Conservation (phyloP, 2,888 invertebrate species). For the Alviniconcha strummeri region DNA sequence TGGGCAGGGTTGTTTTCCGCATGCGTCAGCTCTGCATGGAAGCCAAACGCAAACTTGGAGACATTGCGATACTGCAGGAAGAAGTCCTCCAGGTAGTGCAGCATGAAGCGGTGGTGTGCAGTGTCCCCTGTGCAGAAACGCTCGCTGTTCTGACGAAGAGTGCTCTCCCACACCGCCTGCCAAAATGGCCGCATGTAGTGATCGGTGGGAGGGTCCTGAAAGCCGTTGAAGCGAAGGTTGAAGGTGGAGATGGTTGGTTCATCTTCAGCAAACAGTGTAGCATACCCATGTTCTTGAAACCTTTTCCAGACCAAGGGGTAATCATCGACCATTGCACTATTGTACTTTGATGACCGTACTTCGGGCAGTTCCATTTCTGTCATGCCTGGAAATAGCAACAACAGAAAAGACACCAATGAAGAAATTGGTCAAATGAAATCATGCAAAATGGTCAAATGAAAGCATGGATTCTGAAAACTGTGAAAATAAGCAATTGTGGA, state of each 20-base stretch:
- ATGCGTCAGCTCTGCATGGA: conserved; percentile 60
- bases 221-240: conserved; percentile 67
- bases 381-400: conserved; percentile 48
- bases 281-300: conserved; percentile 64
- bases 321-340: conserved; percentile 51
- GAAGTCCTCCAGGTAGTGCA: conserved; percentile 66
- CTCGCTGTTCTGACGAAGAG: conserved; percentile 47
- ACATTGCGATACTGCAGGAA: conserved; percentile 42
- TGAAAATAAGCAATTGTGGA: too few species aligned
- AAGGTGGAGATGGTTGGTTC: conserved; percentile 64
- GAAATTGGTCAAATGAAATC: conserved; percentile 53
- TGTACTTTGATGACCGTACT: conserved; percentile 44
- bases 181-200: conserved; percentile 72
- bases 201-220: conserved; percentile 65
- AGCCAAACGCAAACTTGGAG: conserved; percentile 26
- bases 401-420: conserved; percentile 38
- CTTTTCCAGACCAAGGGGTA: conserved; percentile 68
- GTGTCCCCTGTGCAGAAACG: conserved; percentile 60
- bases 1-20: conserved; percentile 66
- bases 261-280: conserved; percentile 69
- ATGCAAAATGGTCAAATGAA: conserved; percentile 54
- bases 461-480: too few species aligned
- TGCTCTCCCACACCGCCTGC: conserved; percentile 58
- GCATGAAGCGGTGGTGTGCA: conserved; percentile 61
- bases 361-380: conserved; percentile 60